Evolutionary conservation across 2,113 vertebrate species (phyloP).

Genomic region (Plectropomus leopardus): DNA sequence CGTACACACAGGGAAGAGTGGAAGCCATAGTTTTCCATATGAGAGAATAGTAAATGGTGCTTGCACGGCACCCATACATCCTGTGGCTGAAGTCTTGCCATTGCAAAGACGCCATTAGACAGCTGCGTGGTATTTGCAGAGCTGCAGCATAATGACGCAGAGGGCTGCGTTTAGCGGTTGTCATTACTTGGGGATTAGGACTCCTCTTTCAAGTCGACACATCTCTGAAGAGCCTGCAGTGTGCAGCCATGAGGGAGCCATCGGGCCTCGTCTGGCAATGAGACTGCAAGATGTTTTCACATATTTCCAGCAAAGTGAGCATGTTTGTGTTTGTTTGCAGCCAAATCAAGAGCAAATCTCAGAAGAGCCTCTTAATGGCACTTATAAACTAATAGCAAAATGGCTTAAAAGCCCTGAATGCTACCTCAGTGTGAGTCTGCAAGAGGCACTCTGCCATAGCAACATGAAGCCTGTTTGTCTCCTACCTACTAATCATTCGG

Average conservation of each 20-base stretch:
- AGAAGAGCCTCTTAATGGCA: conserved; percentile 69
- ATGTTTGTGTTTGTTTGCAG: conserved; percentile 61
- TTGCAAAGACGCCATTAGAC: conserved; percentile 54
- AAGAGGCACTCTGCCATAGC: conserved; percentile 42
- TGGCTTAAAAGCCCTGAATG: conserved; percentile 65
- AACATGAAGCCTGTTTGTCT: conserved; percentile 18
- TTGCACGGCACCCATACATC: conserved; percentile 21
- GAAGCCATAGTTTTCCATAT: conserved; percentile 32
- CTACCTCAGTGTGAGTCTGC: conserved; percentile 51
- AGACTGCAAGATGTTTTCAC: conserved; percentile 46
- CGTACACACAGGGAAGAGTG: background rate
- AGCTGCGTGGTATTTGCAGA: conserved; percentile 59
- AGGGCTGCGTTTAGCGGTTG: conserved; percentile 51
- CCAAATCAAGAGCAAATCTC: conserved; percentile 66
- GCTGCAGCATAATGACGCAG: conserved; percentile 50
- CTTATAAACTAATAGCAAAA: conserved; percentile 73
- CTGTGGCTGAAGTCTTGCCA: conserved; percentile 29
- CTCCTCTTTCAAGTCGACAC: conserved; percentile 59
- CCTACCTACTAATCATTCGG: conserved; percentile 48
- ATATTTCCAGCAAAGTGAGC: conserved; percentile 54
- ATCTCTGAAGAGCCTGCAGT: conserved; percentile 66
- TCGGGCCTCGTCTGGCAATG: conserved; percentile 46
- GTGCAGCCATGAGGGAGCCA: conserved; percentile 58
- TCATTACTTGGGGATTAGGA: conserved; percentile 69
- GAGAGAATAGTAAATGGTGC: conserved; percentile 47